These are phyloP conservation scores for Sporophila hypoxantha DNA, from an alignment of 2,113 vertebrate species.

Conservation along the genomic window DNA sequence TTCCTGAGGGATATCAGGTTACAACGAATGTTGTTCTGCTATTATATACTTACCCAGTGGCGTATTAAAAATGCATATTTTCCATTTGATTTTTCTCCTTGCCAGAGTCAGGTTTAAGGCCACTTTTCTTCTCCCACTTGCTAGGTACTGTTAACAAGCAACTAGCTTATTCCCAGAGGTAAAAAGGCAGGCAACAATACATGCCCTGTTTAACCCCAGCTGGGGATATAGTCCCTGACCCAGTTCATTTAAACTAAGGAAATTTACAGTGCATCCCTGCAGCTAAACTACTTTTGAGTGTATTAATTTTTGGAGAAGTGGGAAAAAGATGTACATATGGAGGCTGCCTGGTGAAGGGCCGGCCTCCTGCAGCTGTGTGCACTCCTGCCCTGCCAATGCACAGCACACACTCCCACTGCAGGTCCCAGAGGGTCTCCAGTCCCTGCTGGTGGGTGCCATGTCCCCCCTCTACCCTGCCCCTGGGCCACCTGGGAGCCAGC, in stretches of 20 bases:
- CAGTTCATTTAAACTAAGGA: constrained; percentile 15
- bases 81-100: constrained; percentile 42
- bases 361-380: neutral
- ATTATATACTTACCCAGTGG: neutral
- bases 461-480: neutral
- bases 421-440: neutral
- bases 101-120: neutral
- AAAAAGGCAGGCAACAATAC: neutral
- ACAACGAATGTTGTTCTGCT: constrained; percentile 19
- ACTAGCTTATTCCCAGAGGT: neutral
- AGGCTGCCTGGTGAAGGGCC: neutral
- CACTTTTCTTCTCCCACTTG: constrained; percentile 25
- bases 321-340: neutral
- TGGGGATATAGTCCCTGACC: neutral
- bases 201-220: neutral
- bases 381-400: neutral
- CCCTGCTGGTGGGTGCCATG: neutral
- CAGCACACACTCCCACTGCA: neutral
- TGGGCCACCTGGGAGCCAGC: rapidly evolving
- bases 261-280: neutral
- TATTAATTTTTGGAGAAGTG: neutral
- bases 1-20: constrained; percentile 59
- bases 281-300: neutral
- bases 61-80: constrained; percentile 43
- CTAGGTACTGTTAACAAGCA: constrained; percentile 11